phyloP scores from a whole-genome alignment of 2,113 vertebrate species.

The Cinclus mexicanus region DNA sequence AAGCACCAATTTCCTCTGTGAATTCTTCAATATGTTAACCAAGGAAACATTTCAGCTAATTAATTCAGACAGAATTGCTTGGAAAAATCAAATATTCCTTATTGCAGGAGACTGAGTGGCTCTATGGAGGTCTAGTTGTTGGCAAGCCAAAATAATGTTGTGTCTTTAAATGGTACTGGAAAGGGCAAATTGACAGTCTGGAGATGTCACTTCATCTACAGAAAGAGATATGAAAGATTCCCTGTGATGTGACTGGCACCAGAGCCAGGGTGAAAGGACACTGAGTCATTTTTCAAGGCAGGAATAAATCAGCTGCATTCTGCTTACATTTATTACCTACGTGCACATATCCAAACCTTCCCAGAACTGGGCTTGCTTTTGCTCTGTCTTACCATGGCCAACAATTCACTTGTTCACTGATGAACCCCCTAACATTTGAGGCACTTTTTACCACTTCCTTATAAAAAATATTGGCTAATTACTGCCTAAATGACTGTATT shows the following conservation, averaged over 20 bases:
- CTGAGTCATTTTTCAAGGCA: neutral
- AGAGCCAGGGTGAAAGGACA: neutral
- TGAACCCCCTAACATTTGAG: neutral
- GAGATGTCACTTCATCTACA: neutral
- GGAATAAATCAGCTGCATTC: neutral
- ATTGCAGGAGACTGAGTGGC: neutral
- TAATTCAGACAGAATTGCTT: neutral
- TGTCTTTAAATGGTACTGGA: neutral
- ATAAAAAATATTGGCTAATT: slow-evolving; percentile 38
- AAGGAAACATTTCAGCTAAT: neutral
- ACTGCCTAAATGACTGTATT: neutral
- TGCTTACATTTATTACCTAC: neutral
- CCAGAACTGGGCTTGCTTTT: neutral
- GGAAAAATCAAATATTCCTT: slow-evolving; percentile 8
- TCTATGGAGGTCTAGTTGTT: neutral
- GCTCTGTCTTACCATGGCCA: neutral
- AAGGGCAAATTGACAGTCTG: neutral
- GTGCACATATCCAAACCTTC: neutral
- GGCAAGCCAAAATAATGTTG: neutral
- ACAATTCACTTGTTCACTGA: neutral
- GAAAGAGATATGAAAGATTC: neutral
- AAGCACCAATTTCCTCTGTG: neutral
- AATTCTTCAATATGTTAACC: slow-evolving; percentile 15
- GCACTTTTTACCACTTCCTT: neutral
- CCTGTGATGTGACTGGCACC: neutral